Evolutionary conservation across 2,888 invertebrate genomes (phyloP), one percentile per base, ranked within the genome.

Genomic region (Netelia fuscicornis): DNA sequence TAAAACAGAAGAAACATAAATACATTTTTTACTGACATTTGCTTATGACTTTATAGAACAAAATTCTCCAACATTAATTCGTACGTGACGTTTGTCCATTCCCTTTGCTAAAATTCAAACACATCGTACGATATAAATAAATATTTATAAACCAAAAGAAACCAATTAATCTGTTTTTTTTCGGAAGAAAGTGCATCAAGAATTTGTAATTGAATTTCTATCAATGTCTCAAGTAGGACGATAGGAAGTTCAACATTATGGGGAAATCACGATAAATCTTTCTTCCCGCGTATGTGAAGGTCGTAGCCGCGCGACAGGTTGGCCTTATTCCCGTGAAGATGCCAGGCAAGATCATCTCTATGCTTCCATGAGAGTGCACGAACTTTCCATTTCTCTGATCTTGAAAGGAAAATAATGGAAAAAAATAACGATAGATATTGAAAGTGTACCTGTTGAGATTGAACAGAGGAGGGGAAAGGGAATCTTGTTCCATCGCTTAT

Each of bases 331-430:
- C 76, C 75, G 76, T 25, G 54, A 54, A 80, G 76, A 78, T 68
- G 76, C 58, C 37, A 13, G 48, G 48, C 48, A 13, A 48, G 48
- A 58, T 58, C 17, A 20, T 58, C 20, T 58, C 20, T 37, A 56
- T 67, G 25, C 30, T 37, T 62, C 44, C 72, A 37, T 23, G 23
- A 37, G 52, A 70, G 54, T 68, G 52, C 76, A 48, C 48, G 75
- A 86, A 90, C 90, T 90, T 90, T 90, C 89, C 86, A 87, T 90
- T 88, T 90, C 88, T 88, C 87, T 89, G 88, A 89, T 88, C 89
- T 88, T 89, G 87, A 87, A 80, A 65, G 42, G 74, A 56, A 58
- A 37, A 77, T 13, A 48, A 54, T 3, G 48, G 48, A 62, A 64
- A 76, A 52, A 75, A 52, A 20, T 62, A 30, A 23, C 74, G 56